Base-by-base conservation (phyloP, 2,888 invertebrate genomes). In the Phyto melanocephala region DNA sequence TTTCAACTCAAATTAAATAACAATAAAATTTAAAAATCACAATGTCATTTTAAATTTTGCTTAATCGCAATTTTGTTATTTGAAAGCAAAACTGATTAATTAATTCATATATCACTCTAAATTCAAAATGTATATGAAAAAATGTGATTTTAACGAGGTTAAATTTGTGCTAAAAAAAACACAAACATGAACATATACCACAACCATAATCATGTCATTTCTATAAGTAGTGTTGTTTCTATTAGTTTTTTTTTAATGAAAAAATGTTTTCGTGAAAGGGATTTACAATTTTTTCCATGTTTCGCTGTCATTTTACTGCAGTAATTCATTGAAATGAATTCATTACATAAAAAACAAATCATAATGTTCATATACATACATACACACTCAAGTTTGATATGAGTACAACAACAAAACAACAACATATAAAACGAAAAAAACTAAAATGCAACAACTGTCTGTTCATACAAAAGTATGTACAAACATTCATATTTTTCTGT, bases 301-400 rank as follows among this genome's bases (percentile, higher is more conserved):
- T 70, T 78, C 22, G 60, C 67, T 74, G 60, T 60, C 79, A 67
- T 62, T 74, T 74, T 40, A 40, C 74, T 45, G 45, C 68, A 62
- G 63, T 58, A 70, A 40, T 56, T 75, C 54, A 70, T 47, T 56
- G 80, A 75, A 75, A 70, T 40, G 37, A 62, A 68, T 47, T 63
- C 47, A 50, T 80, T 63, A 56, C 20, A 63, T 54, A 24, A 52
- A 47, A 47, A 63, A 45, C 62, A 70, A 77, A 77, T 77, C 60
- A 76, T 67, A 60, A 50, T 52, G 45, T 52, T 62, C 40, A n/a
- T n/a, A 60, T 40, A 62, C 20, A 50, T 15, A 24, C 4, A 24
- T 52, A n/a, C 24, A 7, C 1, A 17, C 37, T n/a, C n/a, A n/a
- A n/a, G n/a, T n/a, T n/a, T n/a, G 50, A 52, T 28, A 28, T 28